phyloP scores from a whole-genome alignment of 2,888 invertebrate genomes.

The Eupithecia abbreviata region DNA sequence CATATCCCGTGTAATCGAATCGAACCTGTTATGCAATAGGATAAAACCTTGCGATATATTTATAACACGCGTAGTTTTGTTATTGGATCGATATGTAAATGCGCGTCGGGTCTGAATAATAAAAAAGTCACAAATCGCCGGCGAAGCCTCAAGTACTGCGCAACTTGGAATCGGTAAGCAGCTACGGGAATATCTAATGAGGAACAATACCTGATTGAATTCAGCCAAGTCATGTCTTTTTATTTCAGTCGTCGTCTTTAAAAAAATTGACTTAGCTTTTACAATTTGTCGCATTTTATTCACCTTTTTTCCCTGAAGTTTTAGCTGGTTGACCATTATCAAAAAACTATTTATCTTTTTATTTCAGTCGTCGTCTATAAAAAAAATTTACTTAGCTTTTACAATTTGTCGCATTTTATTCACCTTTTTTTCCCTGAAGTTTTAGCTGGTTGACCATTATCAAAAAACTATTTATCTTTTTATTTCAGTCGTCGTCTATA shows the following conservation, averaged over 20 bases:
- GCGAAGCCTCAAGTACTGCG: conserved; percentile 10
- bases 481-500: neutral
- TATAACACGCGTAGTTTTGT: conserved; percentile 21
- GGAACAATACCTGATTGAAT: conserved; percentile 19
- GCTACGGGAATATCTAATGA: conserved; percentile 23
- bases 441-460: too few relatives aligned
- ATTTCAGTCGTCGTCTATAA: neutral
- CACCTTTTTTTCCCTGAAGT: too few relatives aligned
- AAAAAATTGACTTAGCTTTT: neutral
- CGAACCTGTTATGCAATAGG: conserved; percentile 17
- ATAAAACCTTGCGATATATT: conserved; percentile 18
- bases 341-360: too few relatives aligned
- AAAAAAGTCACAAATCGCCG: conserved; percentile 26
- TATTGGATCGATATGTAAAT: conserved; percentile 34
- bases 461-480: too few relatives aligned
- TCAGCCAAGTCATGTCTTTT: neutral
- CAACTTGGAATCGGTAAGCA: conserved; percentile 21
- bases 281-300: neutral
- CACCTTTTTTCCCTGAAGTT: too few relatives aligned
- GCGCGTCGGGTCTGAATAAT: conserved; percentile 27
- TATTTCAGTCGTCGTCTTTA: neutral
- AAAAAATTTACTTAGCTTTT: neutral
- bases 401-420: neutral
- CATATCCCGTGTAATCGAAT: neutral
- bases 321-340: too few relatives aligned